Percentiles rank a stretch among this genome's conserved stretches.
Evolutionary conservation across 2,888 invertebrate species (phyloP).

Genomic region (Tinea trinotella): DNA sequence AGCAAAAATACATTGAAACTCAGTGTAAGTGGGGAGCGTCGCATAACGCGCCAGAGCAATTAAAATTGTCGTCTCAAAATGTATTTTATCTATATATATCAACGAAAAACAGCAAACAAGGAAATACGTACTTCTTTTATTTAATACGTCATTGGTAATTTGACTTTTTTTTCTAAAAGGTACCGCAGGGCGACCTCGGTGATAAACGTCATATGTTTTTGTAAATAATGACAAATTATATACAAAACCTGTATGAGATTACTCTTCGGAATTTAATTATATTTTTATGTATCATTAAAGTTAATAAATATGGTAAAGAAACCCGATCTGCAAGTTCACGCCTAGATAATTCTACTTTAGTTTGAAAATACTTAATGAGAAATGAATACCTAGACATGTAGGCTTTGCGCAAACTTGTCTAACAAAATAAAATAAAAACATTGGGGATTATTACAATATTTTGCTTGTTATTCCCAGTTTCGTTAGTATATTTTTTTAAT

Average conservation of each 20-base stretch:
- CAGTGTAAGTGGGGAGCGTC: no score
- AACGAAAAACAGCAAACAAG: slow-evolving; percentile 9
- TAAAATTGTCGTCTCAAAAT: background rate
- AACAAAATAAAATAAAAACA: no score
- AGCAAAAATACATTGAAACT: background rate
- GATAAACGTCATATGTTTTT: background rate
- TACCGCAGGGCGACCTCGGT: background rate
- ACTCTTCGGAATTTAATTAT: background rate
- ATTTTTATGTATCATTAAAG: background rate
- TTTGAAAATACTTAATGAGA: no score
- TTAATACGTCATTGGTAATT: slow-evolving; percentile 11
- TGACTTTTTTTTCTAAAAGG: slow-evolving; percentile 1
- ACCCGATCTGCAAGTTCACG: background rate
- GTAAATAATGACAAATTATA: slow-evolving; percentile 9
- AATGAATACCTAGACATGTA: no score
- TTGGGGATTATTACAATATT: no score
- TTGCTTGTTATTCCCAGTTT: no score
- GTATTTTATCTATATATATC: no score
- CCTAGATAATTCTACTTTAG: no score
- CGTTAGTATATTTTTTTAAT: no score
- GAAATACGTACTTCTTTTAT: slow-evolving; percentile 3
- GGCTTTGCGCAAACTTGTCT: no score
- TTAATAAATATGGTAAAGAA: background rate
- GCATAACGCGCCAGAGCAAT: background rate
- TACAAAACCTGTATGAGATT: background rate